Evolutionary conservation across 2,888 invertebrate species (phyloP), one percentile per base, ranked within the genome.

Genomic region (Sclerodermus sp.): DNA sequence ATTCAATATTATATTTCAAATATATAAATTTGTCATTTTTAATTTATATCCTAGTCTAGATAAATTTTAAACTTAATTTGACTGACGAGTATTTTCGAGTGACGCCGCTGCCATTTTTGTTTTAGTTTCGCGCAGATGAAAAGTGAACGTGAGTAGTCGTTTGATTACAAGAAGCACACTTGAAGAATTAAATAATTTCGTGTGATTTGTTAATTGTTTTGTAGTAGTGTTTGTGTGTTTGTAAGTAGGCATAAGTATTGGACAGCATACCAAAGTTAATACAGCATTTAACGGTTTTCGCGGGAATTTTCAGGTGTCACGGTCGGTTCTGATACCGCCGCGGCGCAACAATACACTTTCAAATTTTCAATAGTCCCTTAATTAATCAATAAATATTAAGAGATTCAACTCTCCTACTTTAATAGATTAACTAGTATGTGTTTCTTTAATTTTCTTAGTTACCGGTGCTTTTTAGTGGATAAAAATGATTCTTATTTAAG

Each of bases 81-180:
- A n/a, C n/a, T n/a, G n/a, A n/a, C n/a, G n/a, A n/a, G n/a, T n/a
- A n/a, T n/a, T n/a, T n/a, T n/a, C n/a, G n/a, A n/a, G n/a, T n/a
- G 74, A 71, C 72, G 73, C 71, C 63, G 62, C 61, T 63, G 75
- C 76, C 76, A 76, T 76, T 65, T 74, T 76, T 75, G 75, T 75
- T 76, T 67, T 70, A 71, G 71, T 74, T 73, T 67, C 62, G 58
- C 39, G 67, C 68, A 67, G 68, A 67, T 64, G 67, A 67, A 67
- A 66, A 57, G 59, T 66, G 23, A 23, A n/a, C n/a, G 23, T 23
- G 23, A 23, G 8, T 23, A 3, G 34, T 34, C 12, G 4, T 66
- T 62, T 56, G 66, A 68, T 60, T 59, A 65, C 57, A 57, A 58
- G 61, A 49, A 53, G n/a, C 51, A 46, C 47, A 45, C 41, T 44